Evolutionary conservation across 92 coral and sea anemone genomes (phyloP).

Genomic region (Blastomussa wellsi): DNA sequence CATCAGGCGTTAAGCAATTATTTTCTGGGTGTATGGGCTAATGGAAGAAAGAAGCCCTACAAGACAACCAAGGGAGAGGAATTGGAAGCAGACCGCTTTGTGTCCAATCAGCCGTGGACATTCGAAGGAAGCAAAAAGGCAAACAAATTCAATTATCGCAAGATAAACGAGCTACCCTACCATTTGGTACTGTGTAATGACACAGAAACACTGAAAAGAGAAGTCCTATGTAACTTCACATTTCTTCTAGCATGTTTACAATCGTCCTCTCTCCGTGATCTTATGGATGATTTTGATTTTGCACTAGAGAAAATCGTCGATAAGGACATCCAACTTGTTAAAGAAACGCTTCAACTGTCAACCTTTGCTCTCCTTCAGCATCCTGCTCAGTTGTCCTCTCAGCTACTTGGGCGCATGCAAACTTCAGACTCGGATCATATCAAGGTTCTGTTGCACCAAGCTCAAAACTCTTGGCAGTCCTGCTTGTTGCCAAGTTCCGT

Average conservation of each 20-base stretch:
- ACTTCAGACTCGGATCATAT: slow-evolving; percentile 28
- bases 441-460: slow-evolving; percentile 43
- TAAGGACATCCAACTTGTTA: slow-evolving; percentile 68
- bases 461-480: slow-evolving; percentile 37
- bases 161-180: slow-evolving; percentile 71
- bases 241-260: slow-evolving; percentile 61
- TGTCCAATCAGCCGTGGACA: slow-evolving; percentile 73
- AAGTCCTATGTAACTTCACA: slow-evolving; percentile 69
- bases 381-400: slow-evolving; percentile 70
- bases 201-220: slow-evolving; percentile 59
- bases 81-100: slow-evolving; percentile 69
- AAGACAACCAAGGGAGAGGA: slow-evolving; percentile 40
- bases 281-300: slow-evolving; percentile 73
- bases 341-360: slow-evolving; percentile 77
- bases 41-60: slow-evolving; percentile 69
- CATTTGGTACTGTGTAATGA: slow-evolving; percentile 57
- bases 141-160: slow-evolving; percentile 63
- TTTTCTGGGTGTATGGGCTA: slow-evolving; percentile 70
- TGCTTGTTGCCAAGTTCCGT: slow-evolving; percentile 63
- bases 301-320: slow-evolving; percentile 58
- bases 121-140: slow-evolving; percentile 52
- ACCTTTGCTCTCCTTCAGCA: slow-evolving; percentile 66
- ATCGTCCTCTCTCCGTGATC: slow-evolving; percentile 68
- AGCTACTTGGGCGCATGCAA: slow-evolving; percentile 64
- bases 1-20: slow-evolving; percentile 62